Evolutionary conservation across 2,888 invertebrate genomes (phyloP), one percentile per base, ranked within the genome.

Genomic region (Phalangium opilio): DNA sequence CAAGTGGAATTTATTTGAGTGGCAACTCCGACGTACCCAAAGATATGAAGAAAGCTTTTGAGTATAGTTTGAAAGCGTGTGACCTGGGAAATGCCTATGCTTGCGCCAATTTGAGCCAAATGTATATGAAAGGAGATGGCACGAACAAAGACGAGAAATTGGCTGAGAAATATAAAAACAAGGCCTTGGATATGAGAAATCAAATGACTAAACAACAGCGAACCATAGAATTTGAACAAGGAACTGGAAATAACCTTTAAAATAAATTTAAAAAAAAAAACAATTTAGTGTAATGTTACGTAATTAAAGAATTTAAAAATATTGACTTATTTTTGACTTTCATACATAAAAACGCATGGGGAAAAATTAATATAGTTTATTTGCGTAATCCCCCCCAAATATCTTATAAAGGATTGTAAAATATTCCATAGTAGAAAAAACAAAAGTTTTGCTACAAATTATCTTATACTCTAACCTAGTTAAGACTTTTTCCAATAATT

Each of bases 101-200:
- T 0, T 96, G 96, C 70, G 81, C 81, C 0, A 93, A 93, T 69
- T 70, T 91, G 1, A 81, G 87, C 61, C 77, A 82, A 64, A 87
- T 89, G 83, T 83, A 84, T 63, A 73, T 73, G 32, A 76, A 76
- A 62, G 89, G 89, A 12, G 84, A 90, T 53, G 90, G 90, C 2
- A 80, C 78, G 0, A 76, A 77, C 45, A 77, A 82, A 62, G 77
- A 82, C 65, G 62, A 68, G 43, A 74, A 76, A 47, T 70, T 83
- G 60, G 79, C 84, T 0, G 76, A 81, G 48, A 73, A 75, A 54
- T 89, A 77, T 62, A 81, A 79, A 62, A 70, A 76, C 53, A 70
- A 77, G 52, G 84, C 85, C 0, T 58, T 77, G 39, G 78, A 78
- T 45, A 69, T 85, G 63, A 77, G 83, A 58, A 75, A 77, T 15